These are phyloP conservation scores for Drosophila bunnanda DNA, from an alignment of 2,888 invertebrate species.

Conservation along the genomic window DNA sequence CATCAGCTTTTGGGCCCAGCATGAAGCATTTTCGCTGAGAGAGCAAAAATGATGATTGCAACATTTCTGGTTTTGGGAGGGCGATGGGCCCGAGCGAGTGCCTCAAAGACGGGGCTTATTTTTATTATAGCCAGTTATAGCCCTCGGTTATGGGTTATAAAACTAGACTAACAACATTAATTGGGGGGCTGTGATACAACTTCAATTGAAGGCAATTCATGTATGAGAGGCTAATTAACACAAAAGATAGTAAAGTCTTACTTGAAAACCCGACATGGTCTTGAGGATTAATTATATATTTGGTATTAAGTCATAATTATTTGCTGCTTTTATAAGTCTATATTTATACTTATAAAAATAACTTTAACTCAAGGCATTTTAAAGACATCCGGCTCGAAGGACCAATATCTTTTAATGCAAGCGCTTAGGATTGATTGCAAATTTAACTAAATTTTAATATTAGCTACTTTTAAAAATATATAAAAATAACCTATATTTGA, in stretches of 20 bases:
- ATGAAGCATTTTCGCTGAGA: constrained; percentile 52
- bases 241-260: constrained; percentile 4
- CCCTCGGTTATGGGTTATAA: constrained; percentile 38
- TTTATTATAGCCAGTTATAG: constrained; percentile 35
- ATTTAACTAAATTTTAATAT: not conserved
- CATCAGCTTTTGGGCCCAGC: constrained; percentile 64
- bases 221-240: constrained; percentile 17
- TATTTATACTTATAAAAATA: not conserved
- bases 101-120: constrained; percentile 2
- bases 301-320: not conserved
- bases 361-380: not conserved
- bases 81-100: constrained; percentile 15
- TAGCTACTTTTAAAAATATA: not conserved
- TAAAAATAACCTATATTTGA: not conserved
- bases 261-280: not conserved
- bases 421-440: no score
- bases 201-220: constrained; percentile 54
- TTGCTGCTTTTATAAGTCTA: not conserved
- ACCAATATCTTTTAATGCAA: no score
- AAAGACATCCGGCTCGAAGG: not conserved
- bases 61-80: constrained; percentile 36
- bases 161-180: constrained; percentile 34
- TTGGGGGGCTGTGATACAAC: constrained; percentile 35
- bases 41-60: constrained; percentile 39
- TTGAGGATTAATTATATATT: not conserved